phyloP scores from a whole-genome alignment of 2,888 invertebrate species.

The Sycophila texana region DNA sequence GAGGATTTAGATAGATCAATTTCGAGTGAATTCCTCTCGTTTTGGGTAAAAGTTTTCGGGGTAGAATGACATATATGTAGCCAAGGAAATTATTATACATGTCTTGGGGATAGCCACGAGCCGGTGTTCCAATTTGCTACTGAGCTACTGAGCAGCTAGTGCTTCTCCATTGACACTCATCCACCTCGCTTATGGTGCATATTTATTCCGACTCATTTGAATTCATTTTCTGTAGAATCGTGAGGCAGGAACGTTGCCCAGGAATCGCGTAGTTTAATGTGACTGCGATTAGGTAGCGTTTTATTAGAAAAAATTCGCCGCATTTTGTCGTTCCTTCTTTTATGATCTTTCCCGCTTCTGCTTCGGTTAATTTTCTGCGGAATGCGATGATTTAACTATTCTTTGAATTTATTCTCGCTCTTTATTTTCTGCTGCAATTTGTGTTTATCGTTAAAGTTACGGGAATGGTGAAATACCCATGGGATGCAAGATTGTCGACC shows the following conservation, averaged over 20 bases:
- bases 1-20: not conserved
- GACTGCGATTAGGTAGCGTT: too few relatives aligned
- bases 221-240: slow-evolving; percentile 26
- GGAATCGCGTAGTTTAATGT: too few relatives aligned
- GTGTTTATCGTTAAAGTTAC: slow-evolving; percentile 2
- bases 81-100: not conserved
- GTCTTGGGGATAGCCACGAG: not conserved
- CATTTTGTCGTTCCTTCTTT: too few relatives aligned
- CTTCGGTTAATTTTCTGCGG: too few relatives aligned
- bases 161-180: slow-evolving; percentile 26
- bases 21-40: slow-evolving; percentile 1
- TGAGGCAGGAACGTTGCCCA: too few relatives aligned
- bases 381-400: too few relatives aligned
- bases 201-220: slow-evolving; percentile 43
- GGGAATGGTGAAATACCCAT: not conserved
- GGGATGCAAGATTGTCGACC: slow-evolving; percentile 1
- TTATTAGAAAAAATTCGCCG: too few relatives aligned
- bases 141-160: not conserved
- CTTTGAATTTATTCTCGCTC: too few relatives aligned
- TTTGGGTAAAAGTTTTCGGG: not conserved
- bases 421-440: too few relatives aligned
- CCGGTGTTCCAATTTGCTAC: not conserved
- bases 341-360: not conserved
- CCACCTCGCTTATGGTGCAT: not conserved
- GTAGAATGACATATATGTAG: too few relatives aligned